Evolutionary conservation across 2,888 invertebrate species (phyloP), one percentile per base, ranked within the genome.

Genomic region (Thumatha senex): DNA sequence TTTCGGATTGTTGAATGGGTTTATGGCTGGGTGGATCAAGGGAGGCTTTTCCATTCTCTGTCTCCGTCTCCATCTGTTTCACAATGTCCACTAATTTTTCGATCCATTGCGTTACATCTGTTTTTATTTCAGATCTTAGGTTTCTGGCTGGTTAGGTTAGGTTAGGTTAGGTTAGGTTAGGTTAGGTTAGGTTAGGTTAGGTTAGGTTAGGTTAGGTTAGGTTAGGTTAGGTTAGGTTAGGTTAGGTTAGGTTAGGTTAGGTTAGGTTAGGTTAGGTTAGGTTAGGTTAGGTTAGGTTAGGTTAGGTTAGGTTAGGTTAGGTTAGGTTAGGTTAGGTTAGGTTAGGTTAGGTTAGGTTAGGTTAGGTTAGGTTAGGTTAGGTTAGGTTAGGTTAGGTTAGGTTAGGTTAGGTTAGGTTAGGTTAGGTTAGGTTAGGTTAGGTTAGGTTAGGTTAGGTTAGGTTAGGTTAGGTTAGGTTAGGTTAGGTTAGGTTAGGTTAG

Each of bases 171-270:
- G n/a, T n/a, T n/a, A n/a, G 43, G 43, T 43, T 43, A 43, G 43
- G 43, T 43, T 43, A 43, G 43, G 43, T 43, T 43, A 43, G 43
- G 43, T 43, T 43, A 43, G 43, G 43, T 43, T 43, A 43, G 43
- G 43, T 43, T 43, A 43, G 43, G 43, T 43, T 43, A 43, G 43
- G 43, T 43, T 43, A 34, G 43, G 43, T 42, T 31, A 40, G 40
- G 40, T 40, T 40, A 40, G 40, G 40, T 40, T 40, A 40, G 40
- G 40, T 40, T 40, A 40, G 40, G 40, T 40, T 40, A 40, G 40
- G 40, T 40, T 40, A 40, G 40, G 40, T 40, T 40, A 40, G 40
- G 40, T 40, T 40, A 40, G 40, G 40, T 40, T 40, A 40, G 40
- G 40, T 40, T 40, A 40, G 40, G 40, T 40, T 40, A 40, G 40